A percentile compares a stretch with the other conserved stretches of the same genome.
phyloP scores from a whole-genome alignment of 2,888 invertebrate genomes.

The Scaptodrosophila latifasciaeformis region DNA sequence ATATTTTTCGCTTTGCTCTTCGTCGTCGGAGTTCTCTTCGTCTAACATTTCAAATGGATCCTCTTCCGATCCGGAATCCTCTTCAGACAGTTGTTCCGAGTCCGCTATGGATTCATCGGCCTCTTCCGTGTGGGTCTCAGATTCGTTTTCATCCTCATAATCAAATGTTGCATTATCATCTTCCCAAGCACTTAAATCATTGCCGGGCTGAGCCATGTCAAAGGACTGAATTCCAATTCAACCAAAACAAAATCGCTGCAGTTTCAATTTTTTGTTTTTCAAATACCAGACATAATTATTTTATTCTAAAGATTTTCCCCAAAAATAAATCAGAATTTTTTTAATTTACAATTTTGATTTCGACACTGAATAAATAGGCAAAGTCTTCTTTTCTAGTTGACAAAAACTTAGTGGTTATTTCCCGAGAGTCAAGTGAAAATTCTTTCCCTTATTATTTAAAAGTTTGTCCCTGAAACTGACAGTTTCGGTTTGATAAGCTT shows the following conservation, averaged over 20 bases:
- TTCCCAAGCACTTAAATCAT: not conserved
- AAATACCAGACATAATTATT: no score
- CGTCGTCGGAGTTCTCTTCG: slow-evolving; percentile 28
- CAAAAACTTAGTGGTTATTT: no score
- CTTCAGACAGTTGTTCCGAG: slow-evolving; percentile 18
- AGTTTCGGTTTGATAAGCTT: slow-evolving; percentile 57
- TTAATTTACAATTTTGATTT: no score
- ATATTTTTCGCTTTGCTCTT: slow-evolving; percentile 35
- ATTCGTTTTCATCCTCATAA: slow-evolving; percentile 1
- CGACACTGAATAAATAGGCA: no score
- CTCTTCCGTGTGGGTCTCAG: not conserved
- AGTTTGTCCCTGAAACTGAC: slow-evolving; percentile 45
- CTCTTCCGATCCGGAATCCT: slow-evolving; percentile 23
- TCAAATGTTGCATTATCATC: not conserved
- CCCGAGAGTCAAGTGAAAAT: no score
- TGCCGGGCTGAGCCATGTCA: slow-evolving; percentile 10
- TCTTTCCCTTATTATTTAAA: no score
- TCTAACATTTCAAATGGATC: slow-evolving; percentile 36
- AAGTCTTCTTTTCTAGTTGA: no score
- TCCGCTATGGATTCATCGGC: not conserved
- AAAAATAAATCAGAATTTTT: no score
- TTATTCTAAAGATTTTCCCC: no score
- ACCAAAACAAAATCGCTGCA: no score
- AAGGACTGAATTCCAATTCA: no score
- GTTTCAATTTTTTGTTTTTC: no score